Evolutionary conservation across 92 coral and sea anemone species (phyloP), one percentile per base, ranked within the genome.

Genomic region (Isaurus tuberculatus): DNA sequence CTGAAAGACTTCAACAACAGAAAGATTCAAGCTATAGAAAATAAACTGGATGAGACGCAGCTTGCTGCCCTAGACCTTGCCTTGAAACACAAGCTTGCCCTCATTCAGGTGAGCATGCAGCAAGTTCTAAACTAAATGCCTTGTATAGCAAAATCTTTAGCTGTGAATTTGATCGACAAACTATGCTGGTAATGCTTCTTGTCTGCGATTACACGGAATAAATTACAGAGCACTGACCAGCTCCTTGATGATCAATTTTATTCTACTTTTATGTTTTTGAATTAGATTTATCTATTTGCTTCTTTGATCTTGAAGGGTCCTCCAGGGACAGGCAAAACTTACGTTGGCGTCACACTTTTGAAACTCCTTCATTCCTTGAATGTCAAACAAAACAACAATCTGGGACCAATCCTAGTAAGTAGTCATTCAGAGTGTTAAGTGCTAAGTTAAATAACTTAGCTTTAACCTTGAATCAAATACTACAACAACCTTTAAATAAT

Each of bases 271-370:
- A 4, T 40, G 46, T 40, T 40, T 36, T 36, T 36, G 3, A 36
- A 3, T 40, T 40, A 40, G 10, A 40, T 40, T 13, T 7, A 7
- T 40, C 8, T n/a, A n/a, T n/a, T n/a, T n/a, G n/a, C n/a, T n/a
- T n/a, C n/a, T 2, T 40, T 40, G 0, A 40, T 40, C 46, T 22
- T 61, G 0, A 63, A 94, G 98, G 98, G 98, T 3, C 98, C 98
- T 20, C 98, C 97, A 16, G 97, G 97, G 48, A 95, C 98, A 16
- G 98, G 98, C 19, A 95, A 92, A 63, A 91, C 98, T 2, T 91
- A 27, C 65, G 91, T 95, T 63, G 98, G 98, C 73, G 90, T 70
- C 69, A 86, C 86, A 3, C 69, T 95, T 34, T 83, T 95, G 0
- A 86, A 87, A 26, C 85, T 95, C 57, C 87, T 94, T 51, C 87